Conservation (phyloP, 2,888 invertebrate species). For the Ophion obscuratus region DNA sequence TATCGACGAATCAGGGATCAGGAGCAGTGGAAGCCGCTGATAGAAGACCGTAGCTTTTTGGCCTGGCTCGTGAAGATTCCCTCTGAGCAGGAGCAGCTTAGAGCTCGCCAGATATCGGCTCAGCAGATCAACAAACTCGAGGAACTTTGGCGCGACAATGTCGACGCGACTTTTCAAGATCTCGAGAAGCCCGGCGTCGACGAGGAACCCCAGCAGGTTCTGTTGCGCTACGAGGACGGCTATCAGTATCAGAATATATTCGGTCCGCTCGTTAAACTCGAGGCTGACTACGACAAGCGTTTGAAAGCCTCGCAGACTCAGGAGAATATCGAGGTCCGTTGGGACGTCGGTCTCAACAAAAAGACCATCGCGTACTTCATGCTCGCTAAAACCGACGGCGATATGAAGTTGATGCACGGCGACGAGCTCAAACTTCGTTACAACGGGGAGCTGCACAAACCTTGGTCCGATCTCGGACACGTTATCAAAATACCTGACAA, state of each 20-base stretch:
- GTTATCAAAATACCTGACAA: conserved; percentile 98
- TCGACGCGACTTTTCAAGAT: conserved; percentile 99
- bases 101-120: conserved; percentile 98
- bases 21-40: conserved; percentile 99
- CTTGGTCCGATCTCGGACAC: conserved; percentile 99
- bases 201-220: conserved; percentile 96
- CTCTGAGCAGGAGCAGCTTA: conserved; percentile 96
- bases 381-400: conserved; percentile 98
- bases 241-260: conserved; percentile 99
- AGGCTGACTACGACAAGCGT: conserved; percentile 99
- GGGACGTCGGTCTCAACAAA: conserved; percentile 99
- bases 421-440: conserved; percentile 97
- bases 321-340: conserved; percentile 98
- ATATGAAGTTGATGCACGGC: conserved; percentile 99
- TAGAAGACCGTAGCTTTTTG: conserved; percentile 97
- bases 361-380: conserved; percentile 99
- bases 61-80: conserved; percentile 99
- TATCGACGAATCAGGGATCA: conserved; percentile 89
- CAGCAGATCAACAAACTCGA: conserved; percentile 99
- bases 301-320: conserved; percentile 99
- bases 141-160: conserved; percentile 99
- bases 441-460: conserved; percentile 95
- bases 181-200: conserved; percentile 99
- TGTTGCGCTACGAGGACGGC: conserved; percentile 96
- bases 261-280: conserved; percentile 97